phyloP scores from a whole-genome alignment of 1,140 invertebrate genomes.

The Heliconius hermathena region DNA sequence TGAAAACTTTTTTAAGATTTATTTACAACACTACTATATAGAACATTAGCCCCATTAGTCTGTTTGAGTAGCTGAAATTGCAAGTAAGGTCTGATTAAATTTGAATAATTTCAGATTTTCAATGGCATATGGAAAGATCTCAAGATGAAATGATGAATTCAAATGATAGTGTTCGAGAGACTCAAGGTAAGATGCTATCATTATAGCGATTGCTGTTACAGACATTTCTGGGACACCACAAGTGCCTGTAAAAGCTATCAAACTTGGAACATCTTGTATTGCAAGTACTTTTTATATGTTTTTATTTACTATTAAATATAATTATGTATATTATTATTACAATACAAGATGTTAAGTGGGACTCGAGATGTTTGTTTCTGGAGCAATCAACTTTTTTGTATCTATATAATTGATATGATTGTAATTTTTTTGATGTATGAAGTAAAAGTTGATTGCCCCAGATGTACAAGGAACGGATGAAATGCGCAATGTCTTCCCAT shows the following conservation, averaged over 20 bases:
- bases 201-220: constrained; percentile 40
- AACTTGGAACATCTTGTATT: constrained; percentile 61
- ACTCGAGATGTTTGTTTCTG: constrained; percentile 64
- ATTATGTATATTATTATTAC: constrained; percentile 10
- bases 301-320: not conserved
- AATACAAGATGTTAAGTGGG: constrained; percentile 67
- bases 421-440: not conserved
- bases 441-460: constrained; percentile 66
- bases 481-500: constrained; percentile 82
- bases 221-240: constrained; percentile 14
- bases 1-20: too few relatives aligned
- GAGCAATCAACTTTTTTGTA: constrained; percentile 64
- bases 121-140: constrained; percentile 82
- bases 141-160: constrained; percentile 79
- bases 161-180: constrained; percentile 78
- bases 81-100: not conserved
- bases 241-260: constrained; percentile 37
- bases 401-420: not conserved
- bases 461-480: constrained; percentile 79
- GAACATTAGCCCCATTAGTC: too few relatives aligned
- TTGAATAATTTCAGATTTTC: constrained; percentile 72
- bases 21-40: too few relatives aligned
- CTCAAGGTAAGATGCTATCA: constrained; percentile 76
- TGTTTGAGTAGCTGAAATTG: not conserved
- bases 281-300: constrained; percentile 22